A percentile compares a stretch with the other conserved stretches of the same genome.
Evolutionary conservation across 2,888 invertebrate species (phyloP).

Genomic region (Electrophaes corylata): DNA sequence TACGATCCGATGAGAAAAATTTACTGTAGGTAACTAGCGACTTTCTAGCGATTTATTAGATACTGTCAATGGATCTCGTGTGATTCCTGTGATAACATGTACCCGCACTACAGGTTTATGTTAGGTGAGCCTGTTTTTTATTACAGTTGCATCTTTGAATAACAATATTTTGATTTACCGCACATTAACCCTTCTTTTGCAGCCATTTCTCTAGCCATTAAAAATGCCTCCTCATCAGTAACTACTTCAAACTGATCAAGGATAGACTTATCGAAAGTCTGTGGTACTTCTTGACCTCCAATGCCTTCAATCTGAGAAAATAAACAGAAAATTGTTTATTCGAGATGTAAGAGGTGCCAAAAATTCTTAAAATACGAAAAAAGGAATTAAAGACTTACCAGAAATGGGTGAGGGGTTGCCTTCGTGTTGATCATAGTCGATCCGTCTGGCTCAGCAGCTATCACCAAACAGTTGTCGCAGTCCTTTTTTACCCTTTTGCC

Average conservation of each 20-base stretch:
- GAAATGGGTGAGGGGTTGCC: slow-evolving; percentile 66
- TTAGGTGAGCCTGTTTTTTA: too few species aligned
- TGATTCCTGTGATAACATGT: too few species aligned
- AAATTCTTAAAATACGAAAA: not conserved
- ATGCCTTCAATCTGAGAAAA: slow-evolving; percentile 86
- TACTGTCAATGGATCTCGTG: not conserved
- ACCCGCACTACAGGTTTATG: too few species aligned
- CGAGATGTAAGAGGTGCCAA: too few species aligned
- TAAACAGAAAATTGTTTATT: not conserved
- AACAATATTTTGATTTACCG: slow-evolving; percentile 76
- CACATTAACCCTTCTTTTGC: slow-evolving; percentile 95
- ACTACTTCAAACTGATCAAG: slow-evolving; percentile 93
- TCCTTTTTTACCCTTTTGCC: slow-evolving; percentile 93
- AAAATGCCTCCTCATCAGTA: slow-evolving; percentile 91
- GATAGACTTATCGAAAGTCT: slow-evolving; percentile 89
- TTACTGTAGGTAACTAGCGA: not conserved
- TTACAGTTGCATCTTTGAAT: not conserved
- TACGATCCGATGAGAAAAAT: slow-evolving; percentile 44
- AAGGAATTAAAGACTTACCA: slow-evolving; percentile 39
- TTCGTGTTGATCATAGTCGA: slow-evolving; percentile 82
- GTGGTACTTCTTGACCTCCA: slow-evolving; percentile 97
- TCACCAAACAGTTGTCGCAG: slow-evolving; percentile 88
- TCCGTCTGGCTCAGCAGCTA: slow-evolving; percentile 95
- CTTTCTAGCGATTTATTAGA: too few species aligned
- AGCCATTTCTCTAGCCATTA: slow-evolving; percentile 92